Evolutionary conservation across 2,113 vertebrate genomes (phyloP).

Genomic region (Trachemys scripta): DNA sequence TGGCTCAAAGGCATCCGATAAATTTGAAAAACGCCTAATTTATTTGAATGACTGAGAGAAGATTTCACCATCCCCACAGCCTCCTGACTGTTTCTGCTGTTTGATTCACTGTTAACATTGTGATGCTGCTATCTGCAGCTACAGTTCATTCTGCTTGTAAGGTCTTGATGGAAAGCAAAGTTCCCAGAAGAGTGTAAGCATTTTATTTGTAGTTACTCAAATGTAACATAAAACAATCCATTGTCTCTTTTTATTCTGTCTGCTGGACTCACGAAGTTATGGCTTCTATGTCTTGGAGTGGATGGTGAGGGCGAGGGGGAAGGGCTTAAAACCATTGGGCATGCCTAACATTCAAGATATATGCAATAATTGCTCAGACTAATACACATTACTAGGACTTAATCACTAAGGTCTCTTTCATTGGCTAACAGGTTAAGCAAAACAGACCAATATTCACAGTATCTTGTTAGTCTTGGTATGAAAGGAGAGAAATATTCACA

Average conservation of each 20-base stretch:
- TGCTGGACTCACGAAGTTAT: background rate
- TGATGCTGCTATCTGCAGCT: background rate
- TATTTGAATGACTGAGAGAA: rapidly evolving
- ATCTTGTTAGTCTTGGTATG: rapidly evolving
- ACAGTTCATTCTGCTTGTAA: background rate
- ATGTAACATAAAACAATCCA: rapidly evolving
- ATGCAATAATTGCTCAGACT: background rate
- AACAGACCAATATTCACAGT: rapidly evolving
- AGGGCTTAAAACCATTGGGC: background rate
- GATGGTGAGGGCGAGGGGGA: rapidly evolving
- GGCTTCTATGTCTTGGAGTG: rapidly evolving
- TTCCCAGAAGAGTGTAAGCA: background rate
- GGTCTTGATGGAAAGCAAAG: background rate
- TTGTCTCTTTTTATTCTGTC: rapidly evolving
- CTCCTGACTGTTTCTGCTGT: rapidly evolving
- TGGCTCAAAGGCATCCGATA: background rate
- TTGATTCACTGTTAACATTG: background rate
- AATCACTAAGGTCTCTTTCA: rapidly evolving
- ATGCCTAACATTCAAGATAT: background rate
- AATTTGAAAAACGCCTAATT: background rate
- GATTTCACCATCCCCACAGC: background rate
- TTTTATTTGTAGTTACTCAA: background rate
- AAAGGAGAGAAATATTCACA: rapidly evolving
- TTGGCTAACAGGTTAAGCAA: rapidly evolving
- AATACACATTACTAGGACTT: rapidly evolving